These are phyloP conservation scores for Eulemur coronatus DNA, from an alignment of 2,797 vertebrate species.

Conservation along the genomic window DNA sequence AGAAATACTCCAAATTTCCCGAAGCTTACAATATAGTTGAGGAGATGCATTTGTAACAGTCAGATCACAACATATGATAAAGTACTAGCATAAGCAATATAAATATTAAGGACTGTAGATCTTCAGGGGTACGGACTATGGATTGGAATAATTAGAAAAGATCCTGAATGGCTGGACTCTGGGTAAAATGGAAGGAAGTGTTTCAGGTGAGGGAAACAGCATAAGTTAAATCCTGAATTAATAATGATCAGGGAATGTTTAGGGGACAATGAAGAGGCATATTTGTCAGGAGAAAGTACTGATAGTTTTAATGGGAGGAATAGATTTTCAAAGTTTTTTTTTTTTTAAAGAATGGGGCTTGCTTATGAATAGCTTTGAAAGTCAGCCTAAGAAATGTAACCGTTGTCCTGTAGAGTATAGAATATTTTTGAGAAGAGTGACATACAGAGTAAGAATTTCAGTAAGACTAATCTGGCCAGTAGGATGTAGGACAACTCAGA, in stretches of 20 bases:
- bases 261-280: not conserved
- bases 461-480: not conserved
- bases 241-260: not conserved
- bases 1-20: not conserved
- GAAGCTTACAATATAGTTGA: not conserved
- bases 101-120: not conserved
- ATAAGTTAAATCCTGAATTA: not conserved
- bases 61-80: not conserved
- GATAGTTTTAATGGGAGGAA: not conserved
- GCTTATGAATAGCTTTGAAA: not conserved
- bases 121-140: not conserved
- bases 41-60: not conserved
- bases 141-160: not conserved
- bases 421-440: not conserved
- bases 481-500: not conserved
- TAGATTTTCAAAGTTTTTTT: not conserved
- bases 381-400: not conserved
- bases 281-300: not conserved
- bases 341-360: not conserved
- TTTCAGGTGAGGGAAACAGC: not conserved
- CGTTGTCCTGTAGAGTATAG: not conserved
- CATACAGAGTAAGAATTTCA: not conserved
- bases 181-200: not conserved
- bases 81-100: not conserved
- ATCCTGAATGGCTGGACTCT: not conserved